Evolutionary conservation across 2,113 vertebrate genomes (phyloP).

Genomic region (Ophthalmolycus amberensis): DNA sequence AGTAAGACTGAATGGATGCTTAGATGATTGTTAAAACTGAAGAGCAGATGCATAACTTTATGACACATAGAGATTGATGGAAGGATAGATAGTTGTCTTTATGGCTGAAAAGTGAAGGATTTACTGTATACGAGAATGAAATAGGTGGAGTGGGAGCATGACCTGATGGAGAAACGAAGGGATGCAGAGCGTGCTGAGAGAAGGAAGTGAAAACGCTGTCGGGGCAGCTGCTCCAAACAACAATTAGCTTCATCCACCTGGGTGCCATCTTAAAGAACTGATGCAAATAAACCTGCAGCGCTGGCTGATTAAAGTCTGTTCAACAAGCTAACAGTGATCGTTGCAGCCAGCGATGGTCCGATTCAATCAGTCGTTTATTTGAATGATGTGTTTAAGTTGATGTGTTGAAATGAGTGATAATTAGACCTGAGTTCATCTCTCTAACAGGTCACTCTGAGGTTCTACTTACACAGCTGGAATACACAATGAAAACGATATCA

Average conservation of each 20-base stretch:
- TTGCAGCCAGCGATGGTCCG: conserved; percentile 30
- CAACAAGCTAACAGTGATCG: conserved; percentile 51
- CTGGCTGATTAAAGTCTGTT: conserved; percentile 77
- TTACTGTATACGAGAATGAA: neutral
- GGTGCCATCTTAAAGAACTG: conserved; percentile 74
- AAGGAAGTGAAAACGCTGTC: conserved; percentile 35
- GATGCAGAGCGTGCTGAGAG: conserved; percentile 25
- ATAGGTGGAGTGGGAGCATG: neutral
- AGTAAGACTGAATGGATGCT: neutral
- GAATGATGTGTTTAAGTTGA: conserved; percentile 24
- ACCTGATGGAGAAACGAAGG: conserved; percentile 33
- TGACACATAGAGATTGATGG: neutral
- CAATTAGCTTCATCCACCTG: conserved; percentile 72
- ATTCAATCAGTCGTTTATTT: conserved; percentile 56
- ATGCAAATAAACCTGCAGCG: conserved; percentile 72
- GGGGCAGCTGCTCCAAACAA: conserved; percentile 63
- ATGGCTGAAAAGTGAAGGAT: neutral
- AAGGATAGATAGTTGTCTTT: neutral
- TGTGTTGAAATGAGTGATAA: conserved; percentile 20
- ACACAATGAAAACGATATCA: neutral
- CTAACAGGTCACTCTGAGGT: conserved; percentile 43
- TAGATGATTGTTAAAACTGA: neutral
- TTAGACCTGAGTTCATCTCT: conserved; percentile 18
- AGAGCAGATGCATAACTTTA: neutral
- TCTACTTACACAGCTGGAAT: conserved; percentile 12